Base-by-base conservation (phyloP, 1,140 invertebrate genomes). In the Ostrea denselamellosa region DNA sequence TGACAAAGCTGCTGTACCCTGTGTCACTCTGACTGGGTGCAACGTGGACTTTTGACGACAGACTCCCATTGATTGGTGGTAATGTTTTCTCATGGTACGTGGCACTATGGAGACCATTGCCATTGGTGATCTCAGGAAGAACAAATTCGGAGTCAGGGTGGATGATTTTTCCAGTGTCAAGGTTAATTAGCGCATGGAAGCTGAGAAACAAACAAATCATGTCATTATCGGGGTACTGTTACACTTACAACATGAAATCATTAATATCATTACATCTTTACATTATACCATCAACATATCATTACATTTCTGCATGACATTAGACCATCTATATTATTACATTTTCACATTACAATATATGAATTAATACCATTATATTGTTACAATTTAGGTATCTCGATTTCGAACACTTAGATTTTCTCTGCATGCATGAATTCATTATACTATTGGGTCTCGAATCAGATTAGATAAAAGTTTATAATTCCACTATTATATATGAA, bases 21-120 rank as follows among this genome's bases (percentile, higher is more conserved):
- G 85, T 81, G 71, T 86, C 85, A 82, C 86, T 83, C 58, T 87
- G 86, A 19, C 25, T 62, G 17, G 22, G 53, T n/a, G 82, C n/a
- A 3, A 19, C 28, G 12, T 83, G 82, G 34, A 68, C 56, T 83
- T 77, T 53, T 8, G 53, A 25, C 53, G 53, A 25, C 53, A 83
- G 58, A 51, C 71, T 87, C 44, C 71, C 82, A 44, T 82, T 82
- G 56, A 83, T 84, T 2, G 44, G 44, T n/a, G 44, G 44, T 22
- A 83, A 7, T 10, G 82, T 54, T 2, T 17, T 54, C 44, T 83
- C 53, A 10, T 12, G 51, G 82, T 83, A 83, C 0, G 51, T 25
- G 2, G 44, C 19, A 14, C 8, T 52, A 10, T 25, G 19, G 12
- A 52, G 82, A 22, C 51, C 19, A 19, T 19, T 54, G 10, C 82